These are phyloP conservation scores for Agrochola litura DNA, from an alignment of 2,888 invertebrate genomes.

Conservation along the genomic window DNA sequence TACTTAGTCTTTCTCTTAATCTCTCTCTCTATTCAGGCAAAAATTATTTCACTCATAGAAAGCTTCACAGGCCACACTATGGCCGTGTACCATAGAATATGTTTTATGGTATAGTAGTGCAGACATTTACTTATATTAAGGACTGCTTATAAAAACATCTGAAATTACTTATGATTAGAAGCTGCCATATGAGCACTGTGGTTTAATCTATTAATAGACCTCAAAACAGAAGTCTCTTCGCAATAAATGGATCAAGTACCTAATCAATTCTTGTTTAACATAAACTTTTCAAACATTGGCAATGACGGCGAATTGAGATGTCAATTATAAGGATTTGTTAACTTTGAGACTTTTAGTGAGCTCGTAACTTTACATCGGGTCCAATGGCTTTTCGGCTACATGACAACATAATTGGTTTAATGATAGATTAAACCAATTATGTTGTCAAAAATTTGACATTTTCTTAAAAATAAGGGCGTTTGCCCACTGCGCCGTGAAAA, in stretches of 20 bases:
- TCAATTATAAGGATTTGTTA: slow-evolving; percentile 72
- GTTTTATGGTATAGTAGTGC: too few species aligned
- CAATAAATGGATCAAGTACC: slow-evolving; percentile 2
- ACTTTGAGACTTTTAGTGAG: slow-evolving; percentile 66
- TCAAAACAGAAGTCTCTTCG: not conserved
- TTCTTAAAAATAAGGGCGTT: not conserved
- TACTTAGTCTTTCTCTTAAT: too few species aligned
- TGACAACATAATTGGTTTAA: slow-evolving; percentile 60
- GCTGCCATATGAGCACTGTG: not conserved
- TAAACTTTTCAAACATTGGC: slow-evolving; percentile 47
- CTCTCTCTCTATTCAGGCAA: too few species aligned
- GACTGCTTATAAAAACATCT: not conserved
- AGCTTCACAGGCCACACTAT: too few species aligned
- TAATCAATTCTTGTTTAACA: slow-evolving; percentile 46
- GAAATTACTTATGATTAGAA: not conserved
- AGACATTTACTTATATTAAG: not conserved
- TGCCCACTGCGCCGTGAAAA: too few species aligned
- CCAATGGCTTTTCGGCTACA: slow-evolving; percentile 48
- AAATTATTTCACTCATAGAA: too few species aligned
- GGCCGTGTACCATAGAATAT: too few species aligned
- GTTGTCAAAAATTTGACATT: slow-evolving; percentile 11
- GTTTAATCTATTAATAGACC: not conserved
- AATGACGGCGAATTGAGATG: slow-evolving; percentile 76
- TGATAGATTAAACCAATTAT: slow-evolving; percentile 42
- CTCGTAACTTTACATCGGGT: slow-evolving; percentile 54